Evolutionary conservation across 2,888 invertebrate species (phyloP).

Genomic region (Cynaeus angustus): DNA sequence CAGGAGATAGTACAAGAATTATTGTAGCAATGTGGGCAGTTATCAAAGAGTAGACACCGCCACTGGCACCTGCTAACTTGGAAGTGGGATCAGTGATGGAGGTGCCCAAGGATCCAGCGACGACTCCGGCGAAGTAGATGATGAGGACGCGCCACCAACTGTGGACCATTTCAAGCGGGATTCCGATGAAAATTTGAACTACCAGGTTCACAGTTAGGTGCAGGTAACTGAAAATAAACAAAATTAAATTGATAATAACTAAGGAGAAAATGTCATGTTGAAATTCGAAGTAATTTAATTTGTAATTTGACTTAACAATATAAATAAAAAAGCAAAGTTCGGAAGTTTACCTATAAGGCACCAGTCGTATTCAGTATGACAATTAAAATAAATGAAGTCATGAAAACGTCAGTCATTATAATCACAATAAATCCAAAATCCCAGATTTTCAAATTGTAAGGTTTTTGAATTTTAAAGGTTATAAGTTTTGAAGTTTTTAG

Average conservation of each 20-base stretch:
- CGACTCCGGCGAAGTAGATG: conserved; percentile 87
- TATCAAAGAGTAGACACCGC: conserved; percentile 94
- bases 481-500: too few relatives aligned
- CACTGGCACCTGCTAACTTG: conserved; percentile 91
- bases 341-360: too few relatives aligned
- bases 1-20: conserved; percentile 89
- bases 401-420: too few relatives aligned
- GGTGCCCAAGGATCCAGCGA: conserved; percentile 87
- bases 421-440: too few relatives aligned
- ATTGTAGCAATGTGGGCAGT: conserved; percentile 94
- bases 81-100: conserved; percentile 85
- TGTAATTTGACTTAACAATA: too few relatives aligned
- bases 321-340: too few relatives aligned
- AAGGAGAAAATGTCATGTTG: too few relatives aligned
- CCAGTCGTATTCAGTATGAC: too few relatives aligned
- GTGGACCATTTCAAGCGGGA: conserved; percentile 97
- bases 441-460: too few relatives aligned
- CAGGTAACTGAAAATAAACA: conserved; percentile 76
- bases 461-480: too few relatives aligned
- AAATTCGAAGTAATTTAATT: too few relatives aligned
- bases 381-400: too few relatives aligned
- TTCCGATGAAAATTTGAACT: conserved; percentile 92
- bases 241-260: not conserved
- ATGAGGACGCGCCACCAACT: conserved; percentile 92
- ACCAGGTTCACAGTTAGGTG: conserved; percentile 92